Evolutionary conservation across 2,113 vertebrate species (phyloP), one percentile per base, ranked within the genome.

Genomic region (Dermatemys mawii): DNA sequence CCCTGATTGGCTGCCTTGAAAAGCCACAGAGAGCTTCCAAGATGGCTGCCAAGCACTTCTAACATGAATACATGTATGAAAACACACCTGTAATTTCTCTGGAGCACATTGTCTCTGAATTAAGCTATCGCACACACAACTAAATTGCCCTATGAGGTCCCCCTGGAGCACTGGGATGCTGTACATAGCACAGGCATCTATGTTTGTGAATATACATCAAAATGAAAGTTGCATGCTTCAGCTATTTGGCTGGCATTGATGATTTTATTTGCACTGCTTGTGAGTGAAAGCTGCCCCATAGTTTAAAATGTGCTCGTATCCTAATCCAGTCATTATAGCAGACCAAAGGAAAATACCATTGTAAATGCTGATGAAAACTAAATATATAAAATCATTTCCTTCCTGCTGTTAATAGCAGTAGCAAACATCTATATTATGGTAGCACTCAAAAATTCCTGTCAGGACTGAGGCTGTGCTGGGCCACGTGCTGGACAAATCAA

Each of bases 1-100:
- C 92, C 87, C 94, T 91, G 84, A 87, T 84, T 21, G 0, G 53
- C 90, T 93, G 90, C 83, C 90, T 95, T 94, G 95, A 44, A 70
- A 0, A 95, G 85, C 46, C 92, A 84, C 63, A 78, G 90, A 90
- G 76, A 55, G 32, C 78, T 95, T 92, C 38, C 78, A 96, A 81
- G 49, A 29, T 22, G 93, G 89, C 83, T 95, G 87, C 87, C 93
- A 91, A 83, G 48, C 80, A 60, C 8, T 70, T 70, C 63, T n/a
- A 22, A 9, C 63, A 70, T n/a, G n/a, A 70, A 85, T 84, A 21
- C 94, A 88, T 90, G 90, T 76, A 60, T 63, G 90, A 87, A 91
- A 51, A 54, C 79, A 7, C 54, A 83, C 93, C 90, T 70, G 0
- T 0, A 79, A 73, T 88, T 88, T n/a, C 82, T 17, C 93, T 86